Conservation (phyloP, 2,797 vertebrate species). For the Picus viridis region DNA sequence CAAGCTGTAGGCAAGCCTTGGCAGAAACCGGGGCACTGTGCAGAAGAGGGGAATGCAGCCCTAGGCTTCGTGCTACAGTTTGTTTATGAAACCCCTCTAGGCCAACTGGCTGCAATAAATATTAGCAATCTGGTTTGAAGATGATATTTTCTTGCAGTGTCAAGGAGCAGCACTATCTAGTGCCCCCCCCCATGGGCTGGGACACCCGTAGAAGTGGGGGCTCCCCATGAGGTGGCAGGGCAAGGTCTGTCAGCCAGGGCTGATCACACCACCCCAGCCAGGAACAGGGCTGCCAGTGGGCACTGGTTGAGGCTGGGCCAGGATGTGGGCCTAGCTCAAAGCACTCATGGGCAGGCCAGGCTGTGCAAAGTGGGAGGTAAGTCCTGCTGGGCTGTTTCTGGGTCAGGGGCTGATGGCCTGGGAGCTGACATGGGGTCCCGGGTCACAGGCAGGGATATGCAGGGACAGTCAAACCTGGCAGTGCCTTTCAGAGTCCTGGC, state of each 20-base stretch:
- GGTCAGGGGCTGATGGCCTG: rapidly evolving
- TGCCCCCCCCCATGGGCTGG: rapidly evolving
- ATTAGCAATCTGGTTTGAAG: neutral
- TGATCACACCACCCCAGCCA: neutral
- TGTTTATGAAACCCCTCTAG: neutral
- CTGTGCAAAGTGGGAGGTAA: neutral
- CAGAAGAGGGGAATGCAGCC: neutral
- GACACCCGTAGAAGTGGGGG: rapidly evolving
- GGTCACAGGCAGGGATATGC: too few species aligned
- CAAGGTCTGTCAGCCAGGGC: neutral
- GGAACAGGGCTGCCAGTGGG: neutral
- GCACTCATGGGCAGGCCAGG: neutral
- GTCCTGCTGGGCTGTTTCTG: neutral
- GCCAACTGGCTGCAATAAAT: neutral
- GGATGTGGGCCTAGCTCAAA: neutral
- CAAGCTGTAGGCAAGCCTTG: neutral
- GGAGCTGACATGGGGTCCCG: neutral
- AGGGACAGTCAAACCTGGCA: neutral
- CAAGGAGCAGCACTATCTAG: neutral
- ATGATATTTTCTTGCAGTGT: neutral
- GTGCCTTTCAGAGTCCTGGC: neutral
- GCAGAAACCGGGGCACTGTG: neutral
- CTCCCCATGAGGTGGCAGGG: neutral
- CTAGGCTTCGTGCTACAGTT: neutral
- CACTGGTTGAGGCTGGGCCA: too few species aligned